Evolutionary conservation across 2,113 vertebrate species (phyloP), one percentile per base, ranked within the genome.

Genomic region (Anarrhichthys ocellatus): DNA sequence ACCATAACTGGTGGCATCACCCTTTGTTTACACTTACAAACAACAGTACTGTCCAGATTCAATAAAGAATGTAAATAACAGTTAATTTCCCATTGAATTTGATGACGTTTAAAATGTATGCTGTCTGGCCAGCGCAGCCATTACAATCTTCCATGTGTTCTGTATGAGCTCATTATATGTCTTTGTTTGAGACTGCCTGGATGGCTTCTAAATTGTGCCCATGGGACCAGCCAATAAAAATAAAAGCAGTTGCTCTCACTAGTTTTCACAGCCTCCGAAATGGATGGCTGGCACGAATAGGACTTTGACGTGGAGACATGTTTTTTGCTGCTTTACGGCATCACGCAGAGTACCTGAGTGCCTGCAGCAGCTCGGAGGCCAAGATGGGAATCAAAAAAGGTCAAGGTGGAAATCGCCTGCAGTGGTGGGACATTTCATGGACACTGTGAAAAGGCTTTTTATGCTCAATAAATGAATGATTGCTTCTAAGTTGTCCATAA

Each of bases 21-120:
- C 32, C 52, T 83, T 88, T 88, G 69, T 87, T 85, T 82, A 87
- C 81, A 52, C 32, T 38, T 78, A 74, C 76, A 89, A 88, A 87
- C 66, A 83, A 69, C 76, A 81, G 82, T 86, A 84, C 56, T 83
- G 78, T 81, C 83, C 44, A 74, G 42, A 88, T 88, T 88, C 73
- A 48, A 82, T 87, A 83, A 84, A 91, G 88, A 24, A 74, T 85
- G 8, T 0, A 42, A 44, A 46, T 15, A 15, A 80, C 81, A 84
- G 86, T 86, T 88, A 79, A 86, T 88, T 70, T 89, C 63, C 72
- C 82, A 74, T 90, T 90, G 89, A 86, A 90, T 36, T 6, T 77
- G 65, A 80, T 66, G 63, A 76, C 80, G 68, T 71, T 84, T 80
- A 84, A 59, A 90, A 79, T 75, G 81, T 48, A 68, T 76, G 80